Conservation (phyloP, 2,888 invertebrate species). For the Cheilosia scutellata region DNA sequence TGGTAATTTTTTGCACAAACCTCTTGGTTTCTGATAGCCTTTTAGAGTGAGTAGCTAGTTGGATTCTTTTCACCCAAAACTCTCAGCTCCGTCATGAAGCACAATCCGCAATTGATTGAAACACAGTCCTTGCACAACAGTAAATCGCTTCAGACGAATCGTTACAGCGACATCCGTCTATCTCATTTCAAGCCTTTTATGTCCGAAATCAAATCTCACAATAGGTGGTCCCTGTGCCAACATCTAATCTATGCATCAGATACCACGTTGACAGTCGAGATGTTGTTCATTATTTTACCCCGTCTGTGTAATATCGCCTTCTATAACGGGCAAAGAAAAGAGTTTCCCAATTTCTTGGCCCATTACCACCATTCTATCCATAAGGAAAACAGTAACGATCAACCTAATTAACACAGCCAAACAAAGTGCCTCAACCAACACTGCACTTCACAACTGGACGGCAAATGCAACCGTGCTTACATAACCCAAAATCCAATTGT, state of each 20-base stretch:
- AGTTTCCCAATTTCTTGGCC: constrained; percentile 20
- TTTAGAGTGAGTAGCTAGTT: no score
- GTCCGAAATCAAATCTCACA: neutral
- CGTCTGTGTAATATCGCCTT: constrained; percentile 2
- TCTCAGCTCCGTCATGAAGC: no score
- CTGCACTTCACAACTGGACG: constrained; percentile 51
- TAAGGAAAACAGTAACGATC: constrained; percentile 29
- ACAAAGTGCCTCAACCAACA: constrained; percentile 37
- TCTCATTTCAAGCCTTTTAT: neutral
- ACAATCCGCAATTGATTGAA: no score
- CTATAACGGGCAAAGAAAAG: constrained; percentile 1
- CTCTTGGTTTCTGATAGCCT: no score
- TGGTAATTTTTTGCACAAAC: no score
- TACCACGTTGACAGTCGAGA: constrained; percentile 24
- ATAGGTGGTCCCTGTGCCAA: neutral
- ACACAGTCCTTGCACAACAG: no score
- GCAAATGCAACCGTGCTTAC: constrained; percentile 58
- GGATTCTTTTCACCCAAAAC: no score
- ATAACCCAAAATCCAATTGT: constrained; percentile 57
- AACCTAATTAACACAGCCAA: constrained; percentile 61
- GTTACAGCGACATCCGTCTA: neutral
- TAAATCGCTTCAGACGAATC: no score
- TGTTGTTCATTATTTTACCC: neutral
- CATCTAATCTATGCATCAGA: constrained; percentile 15
- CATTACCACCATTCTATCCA: constrained; percentile 16